These are phyloP conservation scores for Pandemis heparana DNA, from an alignment of 2,888 invertebrate genomes.

Conservation along the genomic window DNA sequence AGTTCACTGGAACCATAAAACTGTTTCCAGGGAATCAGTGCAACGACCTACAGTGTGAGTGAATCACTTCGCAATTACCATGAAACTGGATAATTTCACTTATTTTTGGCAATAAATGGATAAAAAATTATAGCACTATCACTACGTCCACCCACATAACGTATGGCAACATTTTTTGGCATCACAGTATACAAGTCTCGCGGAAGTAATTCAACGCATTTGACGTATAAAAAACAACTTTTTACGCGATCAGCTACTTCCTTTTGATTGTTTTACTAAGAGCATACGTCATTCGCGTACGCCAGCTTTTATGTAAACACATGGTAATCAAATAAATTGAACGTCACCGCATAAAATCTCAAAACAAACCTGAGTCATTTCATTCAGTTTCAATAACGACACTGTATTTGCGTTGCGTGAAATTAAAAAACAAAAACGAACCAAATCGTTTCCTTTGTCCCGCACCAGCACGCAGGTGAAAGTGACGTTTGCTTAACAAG, in stretches of 20 bases:
- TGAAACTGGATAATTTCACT: not conserved
- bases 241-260: not conserved
- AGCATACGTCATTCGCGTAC: constrained; percentile 3
- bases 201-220: not conserved
- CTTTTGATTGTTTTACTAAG: not conserved
- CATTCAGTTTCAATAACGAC: not conserved
- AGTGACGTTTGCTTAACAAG: constrained; percentile 20
- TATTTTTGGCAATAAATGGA: not conserved
- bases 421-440: not conserved
- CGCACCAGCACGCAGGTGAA: constrained; percentile 6
- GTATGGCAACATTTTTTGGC: not conserved
- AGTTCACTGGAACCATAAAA: not conserved
- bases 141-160: not conserved
- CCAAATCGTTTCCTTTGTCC: constrained; percentile 5
- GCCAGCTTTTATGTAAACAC: not conserved
- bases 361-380: not conserved
- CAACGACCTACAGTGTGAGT: not conserved
- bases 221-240: not conserved
- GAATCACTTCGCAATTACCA: not conserved
- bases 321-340: not conserved
- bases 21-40: not conserved
- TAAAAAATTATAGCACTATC: not conserved
- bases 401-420: constrained; percentile 1
- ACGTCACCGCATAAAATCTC: not conserved
- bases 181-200: not conserved